A percentile compares a stretch with the other conserved stretches of the same genome.
Evolutionary conservation across 2,113 vertebrate species (phyloP).

Genomic region (Mandrillus leucophaeus): DNA sequence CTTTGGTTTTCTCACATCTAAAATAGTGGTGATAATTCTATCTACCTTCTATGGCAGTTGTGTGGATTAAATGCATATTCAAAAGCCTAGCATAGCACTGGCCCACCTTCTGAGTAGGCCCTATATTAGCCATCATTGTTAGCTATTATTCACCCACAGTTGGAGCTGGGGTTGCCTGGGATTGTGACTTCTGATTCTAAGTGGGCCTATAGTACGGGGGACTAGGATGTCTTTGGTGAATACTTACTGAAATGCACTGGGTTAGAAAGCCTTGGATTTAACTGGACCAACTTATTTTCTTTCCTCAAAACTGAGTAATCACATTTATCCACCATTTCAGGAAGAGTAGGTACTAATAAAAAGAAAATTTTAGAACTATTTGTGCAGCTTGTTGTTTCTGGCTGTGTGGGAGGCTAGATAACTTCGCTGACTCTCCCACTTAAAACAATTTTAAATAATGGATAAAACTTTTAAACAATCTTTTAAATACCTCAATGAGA

Average conservation of each 20-base stretch:
- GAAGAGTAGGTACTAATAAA: neutral
- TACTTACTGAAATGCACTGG: neutral
- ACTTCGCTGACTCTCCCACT: neutral
- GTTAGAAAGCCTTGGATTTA: neutral
- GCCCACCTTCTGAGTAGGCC: neutral
- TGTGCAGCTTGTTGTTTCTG: slow-evolving; percentile 9
- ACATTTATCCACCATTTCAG: neutral
- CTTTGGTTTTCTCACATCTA: neutral
- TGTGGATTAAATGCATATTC: neutral
- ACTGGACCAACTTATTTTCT: neutral
- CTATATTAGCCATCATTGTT: rapidly evolving
- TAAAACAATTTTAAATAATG: neutral
- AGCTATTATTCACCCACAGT: neutral
- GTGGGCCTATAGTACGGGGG: no score
- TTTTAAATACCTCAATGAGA: neutral
- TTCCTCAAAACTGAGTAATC: slow-evolving; percentile 29
- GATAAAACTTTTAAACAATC: neutral
- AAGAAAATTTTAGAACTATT: neutral
- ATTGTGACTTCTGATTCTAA: neutral
- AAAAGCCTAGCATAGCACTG: neutral
- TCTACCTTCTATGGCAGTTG: neutral
- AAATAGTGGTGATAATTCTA: neutral
- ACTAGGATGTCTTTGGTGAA: neutral
- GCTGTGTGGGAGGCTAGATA: neutral
- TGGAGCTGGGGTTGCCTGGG: no score